Evolutionary conservation across 2,113 vertebrate species (phyloP).

Genomic region (Xyliphius kryptos): DNA sequence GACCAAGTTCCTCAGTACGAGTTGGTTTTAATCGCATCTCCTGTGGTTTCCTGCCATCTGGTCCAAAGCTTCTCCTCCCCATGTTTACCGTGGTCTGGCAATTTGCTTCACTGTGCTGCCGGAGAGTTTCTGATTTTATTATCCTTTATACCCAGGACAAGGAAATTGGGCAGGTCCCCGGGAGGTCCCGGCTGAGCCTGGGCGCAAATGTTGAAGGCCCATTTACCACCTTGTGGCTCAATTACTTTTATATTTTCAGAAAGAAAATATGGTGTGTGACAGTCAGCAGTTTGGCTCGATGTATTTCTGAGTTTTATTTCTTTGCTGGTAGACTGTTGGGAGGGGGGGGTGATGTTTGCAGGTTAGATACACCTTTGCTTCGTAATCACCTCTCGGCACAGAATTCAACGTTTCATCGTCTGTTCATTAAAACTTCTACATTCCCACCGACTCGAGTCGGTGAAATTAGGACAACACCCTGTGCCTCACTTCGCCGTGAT

Average conservation of each 20-base stretch:
- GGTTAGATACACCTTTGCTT: conserved; percentile 10
- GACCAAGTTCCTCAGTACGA: not conserved
- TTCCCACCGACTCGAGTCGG: too few relatives aligned
- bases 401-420: too few relatives aligned
- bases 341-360: conserved; percentile 2
- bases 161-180: not conserved
- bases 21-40: not conserved
- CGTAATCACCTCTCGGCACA: not conserved
- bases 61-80: conserved; percentile 2
- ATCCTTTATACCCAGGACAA: not conserved
- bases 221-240: conserved; percentile 22
- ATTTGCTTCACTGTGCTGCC: not conserved
- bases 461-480: too few relatives aligned
- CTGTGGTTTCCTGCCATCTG: not conserved
- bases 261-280: conserved; percentile 8
- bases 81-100: not conserved
- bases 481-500: not conserved
- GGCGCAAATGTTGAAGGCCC: conserved; percentile 18
- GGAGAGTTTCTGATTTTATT: not conserved
- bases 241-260: conserved; percentile 10
- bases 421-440: too few relatives aligned
- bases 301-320: conserved; percentile 21
- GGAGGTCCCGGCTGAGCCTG: conserved; percentile 3
- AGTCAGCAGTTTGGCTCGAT: conserved; percentile 2
- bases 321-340: conserved; percentile 13